These are phyloP conservation scores for Oncorhynchus keta DNA, from an alignment of 2,113 vertebrate genomes.

Conservation along the genomic window DNA sequence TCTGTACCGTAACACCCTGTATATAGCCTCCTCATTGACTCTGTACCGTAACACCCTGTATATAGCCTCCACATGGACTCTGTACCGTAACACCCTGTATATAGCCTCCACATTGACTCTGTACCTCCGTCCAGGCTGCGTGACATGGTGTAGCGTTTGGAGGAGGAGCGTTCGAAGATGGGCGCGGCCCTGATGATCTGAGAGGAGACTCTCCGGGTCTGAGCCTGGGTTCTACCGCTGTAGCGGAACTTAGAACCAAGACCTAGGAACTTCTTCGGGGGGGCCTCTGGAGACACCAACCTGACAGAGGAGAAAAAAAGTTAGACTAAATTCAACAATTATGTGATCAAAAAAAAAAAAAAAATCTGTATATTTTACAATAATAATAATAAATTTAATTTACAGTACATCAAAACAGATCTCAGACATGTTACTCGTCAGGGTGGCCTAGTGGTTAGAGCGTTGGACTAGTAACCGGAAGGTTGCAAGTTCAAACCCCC, in stretches of 20 bases:
- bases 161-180: conserved; percentile 89
- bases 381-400: neutral
- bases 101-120: conserved; percentile 9
- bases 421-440: neutral
- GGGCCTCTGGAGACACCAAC: conserved; percentile 90
- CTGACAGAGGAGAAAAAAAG: conserved; percentile 59
- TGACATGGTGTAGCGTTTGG: conserved; percentile 94
- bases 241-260: conserved; percentile 97
- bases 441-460: too few species aligned
- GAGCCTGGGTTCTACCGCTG: conserved; percentile 92
- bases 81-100: too few species aligned
- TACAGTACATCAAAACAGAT: too few species aligned
- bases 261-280: conserved; percentile 94
- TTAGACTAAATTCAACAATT: neutral
- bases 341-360: conserved; percentile 17
- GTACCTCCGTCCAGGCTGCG: conserved; percentile 93
- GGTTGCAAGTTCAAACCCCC: too few species aligned
- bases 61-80: too few species aligned
- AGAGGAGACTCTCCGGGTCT: conserved; percentile 89
- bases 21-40: too few species aligned
- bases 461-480: too few species aligned
- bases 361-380: neutral
- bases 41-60: too few species aligned
- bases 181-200: conserved; percentile 90
- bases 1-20: fast-evolving